Percentiles rank a stretch among this genome's conserved stretches.
phyloP scores from a whole-genome alignment of 2,888 invertebrate species.

The Apocheima hispidaria region DNA sequence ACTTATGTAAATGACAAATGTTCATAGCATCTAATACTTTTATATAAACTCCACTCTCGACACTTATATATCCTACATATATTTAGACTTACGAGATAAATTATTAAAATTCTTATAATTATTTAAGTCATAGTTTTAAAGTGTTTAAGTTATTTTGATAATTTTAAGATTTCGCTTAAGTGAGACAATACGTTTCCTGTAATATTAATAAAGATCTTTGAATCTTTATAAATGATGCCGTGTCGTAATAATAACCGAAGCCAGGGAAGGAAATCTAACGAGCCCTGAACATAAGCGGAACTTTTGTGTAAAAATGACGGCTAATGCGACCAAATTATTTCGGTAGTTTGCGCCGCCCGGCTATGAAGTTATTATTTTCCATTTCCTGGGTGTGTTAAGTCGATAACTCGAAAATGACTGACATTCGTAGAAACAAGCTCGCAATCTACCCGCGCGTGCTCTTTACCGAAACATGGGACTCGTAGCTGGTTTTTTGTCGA shows the following conservation, averaged over 20 bases:
- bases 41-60: too few relatives aligned
- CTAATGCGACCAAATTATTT: slow-evolving; percentile 81
- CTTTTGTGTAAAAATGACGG: slow-evolving; percentile 71
- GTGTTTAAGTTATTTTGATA: too few relatives aligned
- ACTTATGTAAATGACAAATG: too few relatives aligned
- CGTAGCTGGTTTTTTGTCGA: slow-evolving; percentile 46
- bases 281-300: slow-evolving; percentile 42
- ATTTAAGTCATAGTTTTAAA: too few relatives aligned
- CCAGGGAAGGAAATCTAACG: slow-evolving; percentile 47
- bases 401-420: slow-evolving; percentile 85
- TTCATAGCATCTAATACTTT: too few relatives aligned
- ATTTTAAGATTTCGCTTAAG: too few relatives aligned
- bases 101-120: too few relatives aligned
- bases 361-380: slow-evolving; percentile 85
- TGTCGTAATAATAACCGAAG: slow-evolving; percentile 23
- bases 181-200: too few relatives aligned
- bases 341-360: slow-evolving; percentile 69
- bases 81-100: too few relatives aligned
- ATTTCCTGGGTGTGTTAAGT: slow-evolving; percentile 82
- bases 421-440: slow-evolving; percentile 71
- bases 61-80: too few relatives aligned
- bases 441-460: slow-evolving; percentile 58
- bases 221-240: background rate
- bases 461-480: slow-evolving; percentile 72
- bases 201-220: too few relatives aligned